phyloP scores from a whole-genome alignment of 2,888 invertebrate species.

The Graphium colonna region DNA sequence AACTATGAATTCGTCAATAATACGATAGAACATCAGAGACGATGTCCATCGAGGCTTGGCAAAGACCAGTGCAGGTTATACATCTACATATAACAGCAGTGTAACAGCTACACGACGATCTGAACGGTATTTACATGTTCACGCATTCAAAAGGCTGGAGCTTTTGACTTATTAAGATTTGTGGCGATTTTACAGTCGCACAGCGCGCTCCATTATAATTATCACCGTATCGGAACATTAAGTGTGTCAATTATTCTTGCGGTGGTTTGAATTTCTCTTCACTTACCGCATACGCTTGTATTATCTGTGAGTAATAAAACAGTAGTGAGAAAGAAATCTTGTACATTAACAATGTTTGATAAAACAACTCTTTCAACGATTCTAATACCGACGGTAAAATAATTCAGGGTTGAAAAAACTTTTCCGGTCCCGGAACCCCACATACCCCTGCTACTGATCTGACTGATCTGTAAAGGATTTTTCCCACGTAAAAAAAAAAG shows the following conservation, averaged over 20 bases:
- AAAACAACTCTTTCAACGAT: too few relatives aligned
- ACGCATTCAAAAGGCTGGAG: slow-evolving; percentile 3
- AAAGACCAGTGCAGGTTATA: background rate
- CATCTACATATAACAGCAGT: slow-evolving; percentile 7
- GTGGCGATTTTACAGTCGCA: slow-evolving; percentile 16
- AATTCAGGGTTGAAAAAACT: too few relatives aligned
- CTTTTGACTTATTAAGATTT: slow-evolving; percentile 17
- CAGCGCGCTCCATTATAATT: slow-evolving; percentile 10
- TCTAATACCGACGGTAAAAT: too few relatives aligned
- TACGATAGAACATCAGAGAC: slow-evolving; percentile 16
- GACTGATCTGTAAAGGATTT: too few relatives aligned
- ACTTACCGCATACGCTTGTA: background rate
- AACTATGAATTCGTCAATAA: slow-evolving; percentile 29
- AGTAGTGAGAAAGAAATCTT: background rate
- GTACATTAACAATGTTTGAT: too few relatives aligned
- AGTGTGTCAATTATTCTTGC: slow-evolving; percentile 8
- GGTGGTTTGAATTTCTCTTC: slow-evolving; percentile 3
- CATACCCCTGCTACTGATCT: too few relatives aligned
- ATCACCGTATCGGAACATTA: slow-evolving; percentile 6
- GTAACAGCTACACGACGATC: background rate
- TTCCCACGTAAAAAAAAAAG: too few relatives aligned
- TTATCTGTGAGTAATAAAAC: too few relatives aligned
- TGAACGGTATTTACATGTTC: background rate
- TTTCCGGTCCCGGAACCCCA: too few relatives aligned
- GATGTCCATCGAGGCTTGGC: slow-evolving; percentile 21